These are phyloP conservation scores for Himalopsyche japonica DNA, from an alignment of 2,888 invertebrate genomes.

Conservation along the genomic window DNA sequence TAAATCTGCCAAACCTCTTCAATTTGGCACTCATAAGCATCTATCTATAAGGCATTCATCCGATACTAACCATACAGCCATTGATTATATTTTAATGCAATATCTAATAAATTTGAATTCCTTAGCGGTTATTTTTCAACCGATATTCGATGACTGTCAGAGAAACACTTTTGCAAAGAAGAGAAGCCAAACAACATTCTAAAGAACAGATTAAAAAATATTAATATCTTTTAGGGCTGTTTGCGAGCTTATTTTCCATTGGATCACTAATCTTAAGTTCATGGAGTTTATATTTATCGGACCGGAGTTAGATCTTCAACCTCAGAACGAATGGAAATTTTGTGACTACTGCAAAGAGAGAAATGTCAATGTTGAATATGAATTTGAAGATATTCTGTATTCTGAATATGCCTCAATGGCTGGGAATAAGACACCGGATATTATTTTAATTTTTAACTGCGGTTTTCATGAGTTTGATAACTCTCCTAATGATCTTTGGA, in stretches of 20 bases:
- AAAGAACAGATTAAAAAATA: background rate
- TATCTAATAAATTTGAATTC: no score
- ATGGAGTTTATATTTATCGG: constrained; percentile 45
- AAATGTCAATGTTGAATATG: constrained; percentile 10
- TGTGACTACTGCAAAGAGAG: constrained; percentile 21
- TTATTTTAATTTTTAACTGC: constrained; percentile 33
- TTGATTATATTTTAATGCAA: no score
- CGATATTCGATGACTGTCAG: background rate
- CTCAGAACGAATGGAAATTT: constrained; percentile 10
- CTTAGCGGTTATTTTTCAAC: no score
- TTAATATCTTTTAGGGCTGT: constrained; percentile 34
- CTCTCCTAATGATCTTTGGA: constrained; percentile 29
- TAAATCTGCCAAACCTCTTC: no score
- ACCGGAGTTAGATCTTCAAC: constrained; percentile 44
- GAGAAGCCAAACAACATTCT: background rate
- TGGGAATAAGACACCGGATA: constrained; percentile 10
- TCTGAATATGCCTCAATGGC: constrained; percentile 15
- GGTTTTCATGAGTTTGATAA: constrained; percentile 32
- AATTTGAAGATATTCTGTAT: constrained; percentile 17
- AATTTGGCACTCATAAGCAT: no score
- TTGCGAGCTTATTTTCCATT: constrained; percentile 48
- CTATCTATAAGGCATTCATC: no score
- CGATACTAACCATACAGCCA: no score
- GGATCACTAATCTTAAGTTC: constrained; percentile 43
- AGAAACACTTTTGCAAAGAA: background rate